Evolutionary conservation across 2,113 vertebrate species (phyloP), one percentile per base, ranked within the genome.

Genomic region (Nibea coibor): DNA sequence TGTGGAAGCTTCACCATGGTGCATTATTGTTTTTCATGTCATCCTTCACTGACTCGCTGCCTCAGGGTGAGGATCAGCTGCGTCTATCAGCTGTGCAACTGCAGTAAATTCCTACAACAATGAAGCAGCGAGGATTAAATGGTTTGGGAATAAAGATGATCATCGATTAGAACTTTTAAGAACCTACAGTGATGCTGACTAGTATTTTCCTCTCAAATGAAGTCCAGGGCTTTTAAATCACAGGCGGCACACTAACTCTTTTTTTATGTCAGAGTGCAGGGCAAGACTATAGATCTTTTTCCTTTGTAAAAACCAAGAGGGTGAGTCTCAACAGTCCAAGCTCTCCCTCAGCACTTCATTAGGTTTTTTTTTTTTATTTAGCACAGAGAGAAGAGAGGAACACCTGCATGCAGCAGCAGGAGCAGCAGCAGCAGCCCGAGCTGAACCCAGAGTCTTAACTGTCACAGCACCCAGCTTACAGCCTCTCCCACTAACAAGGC

Each of bases 341-440:
- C 80, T 71, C 75, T 79, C 79, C 64, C 57, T 80, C 75, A 78
- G 82, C 78, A 82, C 78, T 61, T 89, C 80, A 78, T 87, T 88
- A 75, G 35, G 14, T 45, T 42, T 45, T 72, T 22, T 51, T n/a
- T 39, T 63, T 64, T 63, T 51, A 72, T 86, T 72, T 69, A 85
- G 59, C 64, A 72, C 57, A 66, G 42, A 20, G 45, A 78, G 72
- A 53, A 39, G 45, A 86, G 51, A 63, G 59, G 68, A 64, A 82
- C 72, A 87, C 80, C 78, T 90, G 81, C 81, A 82, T 80, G 48
- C 66, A 72, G 78, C 67, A 59, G 66, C 45, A 64, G 78, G 11
- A 45, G 35, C 62, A 54, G 72, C 72, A 61, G 8, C 42, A 47
- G 47, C 10, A 42, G 62, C 69, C 75, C 48, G 50, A 75, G 66